Evolutionary conservation across 1,140 invertebrate genomes (phyloP).

Genomic region (Drosophila subpulchrella): DNA sequence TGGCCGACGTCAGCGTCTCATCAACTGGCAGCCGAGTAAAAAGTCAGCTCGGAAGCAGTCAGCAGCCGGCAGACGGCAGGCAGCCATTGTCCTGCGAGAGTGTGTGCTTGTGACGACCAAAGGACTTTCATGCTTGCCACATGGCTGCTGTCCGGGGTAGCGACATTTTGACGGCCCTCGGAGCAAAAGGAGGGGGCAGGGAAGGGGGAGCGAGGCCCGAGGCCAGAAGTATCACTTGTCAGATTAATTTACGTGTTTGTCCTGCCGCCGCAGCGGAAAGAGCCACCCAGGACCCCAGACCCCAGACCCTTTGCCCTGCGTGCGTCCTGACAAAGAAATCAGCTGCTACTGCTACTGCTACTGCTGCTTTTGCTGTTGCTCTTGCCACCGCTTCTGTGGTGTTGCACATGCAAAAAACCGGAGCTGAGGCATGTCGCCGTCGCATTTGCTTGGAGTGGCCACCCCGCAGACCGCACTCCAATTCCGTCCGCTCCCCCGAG

Average conservation of each 20-base stretch:
- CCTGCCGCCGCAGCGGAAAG: slow-evolving; percentile 64
- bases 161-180: slow-evolving; percentile 72
- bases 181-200: neutral
- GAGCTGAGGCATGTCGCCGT: slow-evolving; percentile 64
- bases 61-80: slow-evolving; percentile 20
- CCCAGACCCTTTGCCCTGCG: slow-evolving; percentile 16
- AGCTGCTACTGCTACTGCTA: slow-evolving; percentile 62
- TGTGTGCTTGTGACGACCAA: slow-evolving; percentile 58
- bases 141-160: slow-evolving; percentile 76
- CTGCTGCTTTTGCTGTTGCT: slow-evolving; percentile 39
- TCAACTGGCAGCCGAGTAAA: slow-evolving; percentile 69
- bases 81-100: slow-evolving; percentile 57
- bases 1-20: slow-evolving; percentile 71
- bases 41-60: slow-evolving; percentile 67
- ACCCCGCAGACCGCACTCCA: slow-evolving; percentile 5
- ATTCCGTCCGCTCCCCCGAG: neutral
- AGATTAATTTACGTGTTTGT: slow-evolving; percentile 81
- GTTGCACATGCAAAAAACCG: slow-evolving; percentile 71
- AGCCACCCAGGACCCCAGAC: slow-evolving; percentile 41
- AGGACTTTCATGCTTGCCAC: slow-evolving; percentile 81
- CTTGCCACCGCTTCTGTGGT: slow-evolving; percentile 58
- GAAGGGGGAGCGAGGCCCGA: slow-evolving; percentile 38
- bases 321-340: slow-evolving; percentile 69
- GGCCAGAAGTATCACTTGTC: slow-evolving; percentile 81
- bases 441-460: slow-evolving; percentile 70